Evolutionary conservation across 2,888 invertebrate genomes (phyloP).

Genomic region (Calliopum simillimum): DNA sequence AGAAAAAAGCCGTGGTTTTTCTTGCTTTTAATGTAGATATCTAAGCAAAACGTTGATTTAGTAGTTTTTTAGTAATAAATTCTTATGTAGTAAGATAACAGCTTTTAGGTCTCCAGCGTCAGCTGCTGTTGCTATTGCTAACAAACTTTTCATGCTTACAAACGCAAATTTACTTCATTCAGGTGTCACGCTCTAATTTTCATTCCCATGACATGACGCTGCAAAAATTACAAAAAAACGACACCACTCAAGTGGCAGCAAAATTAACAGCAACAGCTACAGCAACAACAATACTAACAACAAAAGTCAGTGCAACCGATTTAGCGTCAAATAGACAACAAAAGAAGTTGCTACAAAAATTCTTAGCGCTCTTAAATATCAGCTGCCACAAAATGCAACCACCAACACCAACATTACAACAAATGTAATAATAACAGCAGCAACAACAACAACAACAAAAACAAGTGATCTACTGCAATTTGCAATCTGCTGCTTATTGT

Average conservation of each 20-base stretch:
- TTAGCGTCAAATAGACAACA: background rate
- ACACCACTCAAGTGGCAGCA: slow-evolving; percentile 9
- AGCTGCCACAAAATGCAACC: background rate
- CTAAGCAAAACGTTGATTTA: too few species aligned
- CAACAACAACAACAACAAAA: slow-evolving; percentile 13
- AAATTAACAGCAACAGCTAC: background rate
- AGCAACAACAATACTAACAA: too few species aligned
- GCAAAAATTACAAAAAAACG: slow-evolving; percentile 14
- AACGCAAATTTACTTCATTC: slow-evolving; percentile 38
- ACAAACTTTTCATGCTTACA: too few species aligned
- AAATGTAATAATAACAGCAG: slow-evolving; percentile 9
- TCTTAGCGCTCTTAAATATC: slow-evolving; percentile 4
- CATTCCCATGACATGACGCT: slow-evolving; percentile 50
- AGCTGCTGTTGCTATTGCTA: too few species aligned
- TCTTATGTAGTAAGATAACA: too few species aligned
- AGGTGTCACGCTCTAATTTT: slow-evolving; percentile 53
- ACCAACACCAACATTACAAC: slow-evolving; percentile 15
- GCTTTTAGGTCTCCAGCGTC: too few species aligned
- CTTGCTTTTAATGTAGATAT: too few species aligned
- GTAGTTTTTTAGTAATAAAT: too few species aligned
- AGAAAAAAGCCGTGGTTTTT: too few species aligned
- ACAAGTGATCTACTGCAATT: background rate
- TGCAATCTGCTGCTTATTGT: too few species aligned
- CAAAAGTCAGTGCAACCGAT: background rate
- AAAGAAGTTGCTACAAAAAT: background rate